Evolutionary conservation across 2,888 invertebrate genomes (phyloP), one percentile per base, ranked within the genome.

Genomic region (Oxycera nigricornis): DNA sequence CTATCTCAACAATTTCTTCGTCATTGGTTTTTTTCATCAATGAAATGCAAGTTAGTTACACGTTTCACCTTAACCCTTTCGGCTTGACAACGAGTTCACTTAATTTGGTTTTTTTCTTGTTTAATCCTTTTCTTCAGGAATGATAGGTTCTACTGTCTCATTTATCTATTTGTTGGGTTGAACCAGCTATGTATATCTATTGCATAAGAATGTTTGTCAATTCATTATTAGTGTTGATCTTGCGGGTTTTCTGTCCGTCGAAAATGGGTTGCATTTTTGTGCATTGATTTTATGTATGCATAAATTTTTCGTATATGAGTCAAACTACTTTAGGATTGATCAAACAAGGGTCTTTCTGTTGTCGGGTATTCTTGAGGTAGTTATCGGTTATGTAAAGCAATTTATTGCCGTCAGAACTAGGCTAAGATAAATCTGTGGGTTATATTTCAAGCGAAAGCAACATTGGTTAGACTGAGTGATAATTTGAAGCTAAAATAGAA

Each of bases 341-440:
- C 14, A 39, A 55, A 55, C 22, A 30, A 61, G 35, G 31, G 61
- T 17, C 17, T 24, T n/a, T 55, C 24, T 31, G n/a, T 61, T 61
- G 7, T 20, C 31, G 35, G 7, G 35, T 20, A 31, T 6, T n/a
- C n/a, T 35, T 26, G 24, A 24, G 17, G 22, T 22, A 65, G 65
- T 65, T 65, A 41, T 65, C 65, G 65, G 65, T 24, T 65, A 22
- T 65, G 65, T 65, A 41, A n/a, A 22, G 65, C n/a, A 65, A 65
- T 65, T 65, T 65, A 26, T 65, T n/a, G 22, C 14, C 30, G 59
- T 59, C 59, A 59, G 28, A 39, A 9, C 14, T 39, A 9, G 14
- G 14, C 7, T 39, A n/a, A n/a, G n/a, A n/a, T n/a, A n/a, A n/a
- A n/a, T n/a, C n/a, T n/a, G n/a, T n/a, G n/a, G n/a, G n/a, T n/a